phyloP scores from a whole-genome alignment of 1,140 invertebrate genomes.

The Steinernema feltiae region DNA sequence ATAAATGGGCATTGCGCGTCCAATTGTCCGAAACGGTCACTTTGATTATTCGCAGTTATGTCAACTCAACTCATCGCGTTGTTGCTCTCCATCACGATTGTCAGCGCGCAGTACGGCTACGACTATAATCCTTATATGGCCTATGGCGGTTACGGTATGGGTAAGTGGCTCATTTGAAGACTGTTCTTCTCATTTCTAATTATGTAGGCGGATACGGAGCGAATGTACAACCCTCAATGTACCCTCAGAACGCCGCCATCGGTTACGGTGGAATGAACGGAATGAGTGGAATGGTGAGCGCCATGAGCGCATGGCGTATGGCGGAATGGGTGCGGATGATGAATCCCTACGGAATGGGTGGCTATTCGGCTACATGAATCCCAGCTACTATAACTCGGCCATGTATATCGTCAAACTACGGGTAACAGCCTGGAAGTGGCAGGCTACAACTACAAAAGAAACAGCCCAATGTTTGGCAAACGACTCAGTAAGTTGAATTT shows the following conservation, averaged over 20 bases:
- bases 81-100: neutral
- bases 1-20: neutral
- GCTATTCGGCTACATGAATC: neutral
- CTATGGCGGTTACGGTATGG: neutral
- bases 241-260: slow-evolving; percentile 4
- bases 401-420: neutral
- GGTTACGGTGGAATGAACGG: neutral
- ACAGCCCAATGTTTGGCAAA: neutral
- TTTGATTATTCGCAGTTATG: neutral
- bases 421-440: neutral
- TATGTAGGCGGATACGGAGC: neutral
- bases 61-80: neutral
- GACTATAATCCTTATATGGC: slow-evolving; percentile 10
- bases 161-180: neutral
- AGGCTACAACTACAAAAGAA: neutral
- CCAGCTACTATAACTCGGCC: neutral
- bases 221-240: neutral
- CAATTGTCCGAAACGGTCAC: neutral
- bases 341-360: neutral
- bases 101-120: neutral
- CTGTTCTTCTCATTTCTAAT: neutral
- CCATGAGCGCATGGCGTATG: too few relatives aligned
- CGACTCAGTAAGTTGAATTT: neutral
- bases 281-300: too few relatives aligned
- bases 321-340: too few relatives aligned